Evolutionary conservation across 2,113 vertebrate genomes (phyloP), one percentile per base, ranked within the genome.

Genomic region (Tretioscincus oriximinensis): DNA sequence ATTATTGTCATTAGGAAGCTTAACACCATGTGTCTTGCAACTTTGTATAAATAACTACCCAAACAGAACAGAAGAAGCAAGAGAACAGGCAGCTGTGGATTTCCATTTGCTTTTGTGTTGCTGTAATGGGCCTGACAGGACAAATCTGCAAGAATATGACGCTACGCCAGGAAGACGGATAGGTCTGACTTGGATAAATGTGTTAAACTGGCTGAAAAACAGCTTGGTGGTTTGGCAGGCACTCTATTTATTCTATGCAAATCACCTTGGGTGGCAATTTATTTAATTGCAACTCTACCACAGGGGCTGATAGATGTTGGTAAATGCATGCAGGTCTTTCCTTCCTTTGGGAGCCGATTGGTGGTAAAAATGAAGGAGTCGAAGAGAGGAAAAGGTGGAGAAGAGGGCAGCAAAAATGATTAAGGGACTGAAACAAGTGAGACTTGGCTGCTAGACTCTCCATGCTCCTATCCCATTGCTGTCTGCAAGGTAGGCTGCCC

Each of bases 71-170:
- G 88, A 72, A 6, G 26, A 54, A 71, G 76, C 73, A 85, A 82
- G 86, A 87, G 87, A 92, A 89, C 83, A 88, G 87, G 88, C 82
- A 92, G 85, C 90, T 78, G 76, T 75, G 86, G 6, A 26, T 22
- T 5, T 24, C 9, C 3, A 10, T 2, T 20, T 63, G 7, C 11
- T 35, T 58, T 35, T 54, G 51, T 29, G 20, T 11, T 28, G 75
- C 79, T 83, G 84, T 86, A 90, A 89, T 87, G 87, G 87, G 84
- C 86, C 88, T 88, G 90, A 89, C 89, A 89, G 89, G 91, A 90
- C 79, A 84, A 87, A 87, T 88, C 84, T 81, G 78, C 70, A 77
- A 84, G 82, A 88, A 86, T 86, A 87, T 73, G 87, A 89, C 78
- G 67, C 86, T 85, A 84, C 81, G 72, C 86, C 91, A 82, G 84